A percentile compares a stretch with the other conserved stretches of the same genome.
Evolutionary conservation across 2,888 invertebrate genomes (phyloP).

Genomic region (Cenopis cana): DNA sequence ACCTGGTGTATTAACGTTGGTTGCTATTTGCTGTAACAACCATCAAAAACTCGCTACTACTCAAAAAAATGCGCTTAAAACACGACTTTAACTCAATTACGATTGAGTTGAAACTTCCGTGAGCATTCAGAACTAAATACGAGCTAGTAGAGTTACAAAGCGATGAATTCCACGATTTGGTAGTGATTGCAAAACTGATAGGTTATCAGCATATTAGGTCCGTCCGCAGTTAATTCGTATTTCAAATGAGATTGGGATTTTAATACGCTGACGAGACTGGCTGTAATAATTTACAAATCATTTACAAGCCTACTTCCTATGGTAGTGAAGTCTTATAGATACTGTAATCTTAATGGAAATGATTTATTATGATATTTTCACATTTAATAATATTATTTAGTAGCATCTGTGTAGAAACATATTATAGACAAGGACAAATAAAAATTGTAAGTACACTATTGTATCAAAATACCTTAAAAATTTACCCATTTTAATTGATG

Average conservation of each 20-base stretch:
- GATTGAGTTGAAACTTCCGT: neutral
- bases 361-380: no score
- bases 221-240: neutral
- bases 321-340: no score
- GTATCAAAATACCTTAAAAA: no score
- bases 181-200: conserved; percentile 36
- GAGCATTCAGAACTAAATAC: neutral
- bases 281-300: no score
- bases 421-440: no score
- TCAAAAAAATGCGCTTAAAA: neutral
- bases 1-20: conserved; percentile 24
- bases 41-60: neutral
- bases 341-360: no score
- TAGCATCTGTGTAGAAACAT: no score
- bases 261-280: neutral
- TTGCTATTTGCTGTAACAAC: conserved; percentile 14
- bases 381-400: no score
- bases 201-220: neutral
- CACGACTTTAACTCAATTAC: neutral
- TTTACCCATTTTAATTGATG: no score
- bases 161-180: conserved; percentile 19
- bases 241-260: neutral
- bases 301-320: no score
- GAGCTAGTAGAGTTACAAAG: neutral
- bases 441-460: no score